These are phyloP conservation scores for Eulemur mongoz DNA, from an alignment of 2,797 vertebrate species.

Conservation along the genomic window DNA sequence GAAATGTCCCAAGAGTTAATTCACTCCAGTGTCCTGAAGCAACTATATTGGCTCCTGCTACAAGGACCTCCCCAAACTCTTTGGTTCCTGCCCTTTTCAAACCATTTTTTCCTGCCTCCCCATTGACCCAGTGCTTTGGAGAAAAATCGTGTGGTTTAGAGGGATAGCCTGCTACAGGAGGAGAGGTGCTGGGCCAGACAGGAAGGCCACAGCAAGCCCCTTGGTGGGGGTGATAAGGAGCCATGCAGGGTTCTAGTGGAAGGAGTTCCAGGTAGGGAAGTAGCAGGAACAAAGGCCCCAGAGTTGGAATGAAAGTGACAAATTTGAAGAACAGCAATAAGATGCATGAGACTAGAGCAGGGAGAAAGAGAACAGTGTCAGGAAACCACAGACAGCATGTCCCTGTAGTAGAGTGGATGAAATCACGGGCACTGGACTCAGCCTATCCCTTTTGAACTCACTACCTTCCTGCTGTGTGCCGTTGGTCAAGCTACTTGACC, in stretches of 20 bases:
- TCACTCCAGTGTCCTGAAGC: background rate
- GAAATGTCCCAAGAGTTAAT: background rate
- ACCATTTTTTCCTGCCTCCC: background rate
- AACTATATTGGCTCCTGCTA: background rate
- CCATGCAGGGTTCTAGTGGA: background rate
- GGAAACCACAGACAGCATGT: background rate
- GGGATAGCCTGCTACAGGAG: background rate
- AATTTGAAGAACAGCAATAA: background rate
- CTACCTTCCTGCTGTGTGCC: background rate
- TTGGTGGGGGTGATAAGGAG: background rate
- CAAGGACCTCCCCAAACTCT: background rate
- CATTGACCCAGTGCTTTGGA: background rate
- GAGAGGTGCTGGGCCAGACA: background rate
- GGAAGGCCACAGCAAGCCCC: background rate
- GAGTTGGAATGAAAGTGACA: no score
- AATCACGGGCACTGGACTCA: background rate
- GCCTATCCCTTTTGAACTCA: background rate
- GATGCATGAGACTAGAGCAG: background rate
- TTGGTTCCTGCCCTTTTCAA: background rate
- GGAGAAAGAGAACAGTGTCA: accelerated
- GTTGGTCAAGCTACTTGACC: no score
- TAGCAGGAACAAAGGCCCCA: background rate
- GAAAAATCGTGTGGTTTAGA: background rate
- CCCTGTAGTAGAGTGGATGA: background rate
- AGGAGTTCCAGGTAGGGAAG: background rate